These are phyloP conservation scores for Caenorhabditis doughertyi DNA, from an alignment of 2,888 invertebrate genomes.

Conservation along the genomic window DNA sequence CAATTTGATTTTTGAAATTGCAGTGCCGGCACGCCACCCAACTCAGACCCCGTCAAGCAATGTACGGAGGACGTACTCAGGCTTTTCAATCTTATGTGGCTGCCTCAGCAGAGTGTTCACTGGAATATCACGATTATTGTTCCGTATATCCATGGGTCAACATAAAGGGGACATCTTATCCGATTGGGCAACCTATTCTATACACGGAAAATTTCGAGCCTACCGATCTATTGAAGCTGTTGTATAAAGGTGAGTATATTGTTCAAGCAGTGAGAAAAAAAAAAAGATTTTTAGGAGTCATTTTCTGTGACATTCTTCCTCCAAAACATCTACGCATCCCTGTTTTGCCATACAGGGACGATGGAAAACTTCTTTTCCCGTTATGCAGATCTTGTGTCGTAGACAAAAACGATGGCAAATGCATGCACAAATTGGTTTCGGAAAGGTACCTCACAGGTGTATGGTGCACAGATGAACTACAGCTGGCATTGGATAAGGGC, in stretches of 20 bases:
- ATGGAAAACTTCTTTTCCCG: background rate
- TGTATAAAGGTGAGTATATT: too few species aligned
- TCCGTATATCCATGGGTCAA: slow-evolving; percentile 1
- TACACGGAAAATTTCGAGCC: background rate
- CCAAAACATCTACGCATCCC: background rate
- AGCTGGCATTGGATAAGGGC: slow-evolving; percentile 5
- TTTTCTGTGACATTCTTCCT: background rate
- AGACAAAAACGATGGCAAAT: too few species aligned
- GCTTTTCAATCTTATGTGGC: background rate
- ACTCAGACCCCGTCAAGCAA: background rate
- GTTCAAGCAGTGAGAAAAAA: too few species aligned
- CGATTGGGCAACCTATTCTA: background rate
- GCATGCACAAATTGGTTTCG: background rate
- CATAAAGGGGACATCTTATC: background rate
- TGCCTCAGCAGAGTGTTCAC: background rate
- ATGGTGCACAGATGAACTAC: slow-evolving; percentile 1
- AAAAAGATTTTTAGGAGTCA: too few species aligned
- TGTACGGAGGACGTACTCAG: background rate
- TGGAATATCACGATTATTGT: slow-evolving; percentile 3
- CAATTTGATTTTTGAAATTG: background rate
- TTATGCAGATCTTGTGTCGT: background rate
- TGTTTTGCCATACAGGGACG: background rate
- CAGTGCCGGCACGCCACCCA: background rate
- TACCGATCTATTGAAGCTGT: too few species aligned
- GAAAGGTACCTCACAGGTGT: background rate